These are phyloP conservation scores for Empis stercorea DNA, from an alignment of 2,888 invertebrate genomes.

Conservation along the genomic window DNA sequence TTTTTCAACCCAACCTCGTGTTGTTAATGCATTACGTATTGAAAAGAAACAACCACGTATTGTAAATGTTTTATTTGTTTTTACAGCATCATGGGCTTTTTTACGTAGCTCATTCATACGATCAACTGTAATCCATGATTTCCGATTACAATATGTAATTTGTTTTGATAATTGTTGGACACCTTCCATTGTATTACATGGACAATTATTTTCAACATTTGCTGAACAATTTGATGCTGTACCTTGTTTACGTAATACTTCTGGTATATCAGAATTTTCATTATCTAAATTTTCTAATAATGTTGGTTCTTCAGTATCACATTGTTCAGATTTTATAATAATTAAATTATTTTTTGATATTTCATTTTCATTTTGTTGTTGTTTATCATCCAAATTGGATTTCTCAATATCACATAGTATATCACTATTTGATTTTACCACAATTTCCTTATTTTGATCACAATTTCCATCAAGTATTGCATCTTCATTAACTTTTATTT, in stretches of 20 bases:
- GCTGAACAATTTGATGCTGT: constrained; percentile 10
- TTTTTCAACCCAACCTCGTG: constrained; percentile 53
- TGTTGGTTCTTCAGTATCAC: too few species aligned
- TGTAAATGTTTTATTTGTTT: constrained; percentile 52
- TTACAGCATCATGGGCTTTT: constrained; percentile 51
- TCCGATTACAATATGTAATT: constrained; percentile 20
- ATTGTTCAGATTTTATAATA: too few species aligned
- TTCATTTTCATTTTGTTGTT: too few species aligned
- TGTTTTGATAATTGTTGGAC: constrained; percentile 11
- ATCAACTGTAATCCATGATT: constrained; percentile 47
- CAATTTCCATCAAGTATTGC: too few species aligned
- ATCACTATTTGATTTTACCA: too few species aligned
- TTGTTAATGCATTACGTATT: constrained; percentile 51
- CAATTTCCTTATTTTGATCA: too few species aligned
- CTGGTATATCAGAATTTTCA: constrained; percentile 7
- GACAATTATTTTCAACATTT: constrained; percentile 10
- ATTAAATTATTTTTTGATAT: too few species aligned
- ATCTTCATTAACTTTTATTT: too few species aligned
- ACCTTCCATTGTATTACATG: constrained; percentile 12
- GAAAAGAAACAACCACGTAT: constrained; percentile 61
- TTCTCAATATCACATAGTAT: too few species aligned
- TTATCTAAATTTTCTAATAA: neutral
- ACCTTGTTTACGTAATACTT: constrained; percentile 12
- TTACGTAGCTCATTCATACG: constrained; percentile 51
- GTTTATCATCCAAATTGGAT: too few species aligned